Evolutionary conservation across 2,888 invertebrate genomes (phyloP).

Genomic region (Apeira syringaria): DNA sequence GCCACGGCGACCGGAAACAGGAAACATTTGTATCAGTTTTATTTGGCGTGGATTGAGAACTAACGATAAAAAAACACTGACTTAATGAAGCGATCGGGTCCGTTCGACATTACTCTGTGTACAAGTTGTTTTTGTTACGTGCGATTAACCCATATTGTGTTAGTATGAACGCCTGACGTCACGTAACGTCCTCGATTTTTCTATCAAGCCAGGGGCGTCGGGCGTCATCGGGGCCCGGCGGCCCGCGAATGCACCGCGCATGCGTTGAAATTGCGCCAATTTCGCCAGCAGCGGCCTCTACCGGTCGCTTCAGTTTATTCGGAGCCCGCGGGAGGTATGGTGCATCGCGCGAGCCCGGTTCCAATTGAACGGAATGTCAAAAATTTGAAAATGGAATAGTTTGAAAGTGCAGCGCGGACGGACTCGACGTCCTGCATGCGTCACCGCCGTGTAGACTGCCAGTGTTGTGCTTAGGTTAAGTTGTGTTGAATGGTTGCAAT

Average conservation of each 20-base stretch:
- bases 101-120: too few relatives aligned
- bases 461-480: slow-evolving; percentile 56
- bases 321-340: slow-evolving; percentile 64
- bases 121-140: slow-evolving; percentile 68
- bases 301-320: slow-evolving; percentile 66
- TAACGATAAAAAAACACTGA: too few relatives aligned
- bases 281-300: slow-evolving; percentile 76
- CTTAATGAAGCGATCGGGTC: too few relatives aligned
- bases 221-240: slow-evolving; percentile 72
- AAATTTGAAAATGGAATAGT: slow-evolving; percentile 71
- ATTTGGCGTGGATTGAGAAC: too few relatives aligned
- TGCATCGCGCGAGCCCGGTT: slow-evolving; percentile 60
- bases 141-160: slow-evolving; percentile 74
- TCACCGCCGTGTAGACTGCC: slow-evolving; percentile 36
- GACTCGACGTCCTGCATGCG: slow-evolving; percentile 37
- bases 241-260: slow-evolving; percentile 68
- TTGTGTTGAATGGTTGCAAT: slow-evolving; percentile 37
- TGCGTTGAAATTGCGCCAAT: slow-evolving; percentile 81
- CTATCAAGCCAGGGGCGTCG: slow-evolving; percentile 74
- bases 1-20: too few relatives aligned
- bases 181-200: slow-evolving; percentile 80
- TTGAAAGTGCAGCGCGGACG: slow-evolving; percentile 54
- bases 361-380: slow-evolving; percentile 61
- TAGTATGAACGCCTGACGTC: slow-evolving; percentile 70
- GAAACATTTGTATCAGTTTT: too few relatives aligned